phyloP scores from a whole-genome alignment of 1,140 invertebrate genomes.

The Bombus waltoni region DNA sequence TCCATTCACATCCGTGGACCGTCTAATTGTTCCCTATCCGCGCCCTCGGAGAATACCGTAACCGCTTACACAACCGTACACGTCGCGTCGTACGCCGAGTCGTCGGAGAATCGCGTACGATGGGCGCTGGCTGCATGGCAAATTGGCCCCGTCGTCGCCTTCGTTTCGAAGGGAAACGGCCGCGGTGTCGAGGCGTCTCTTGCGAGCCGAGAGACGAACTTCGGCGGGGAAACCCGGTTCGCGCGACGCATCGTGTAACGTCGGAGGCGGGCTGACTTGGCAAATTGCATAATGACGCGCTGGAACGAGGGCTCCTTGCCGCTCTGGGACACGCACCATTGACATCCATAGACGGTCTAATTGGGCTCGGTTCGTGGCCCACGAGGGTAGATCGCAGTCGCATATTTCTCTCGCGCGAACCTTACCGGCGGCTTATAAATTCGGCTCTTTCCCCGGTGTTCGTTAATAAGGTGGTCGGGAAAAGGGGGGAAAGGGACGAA shows the following conservation, averaged over 20 bases:
- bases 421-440: slow-evolving; percentile 36
- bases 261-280: neutral
- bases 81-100: neutral
- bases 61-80: slow-evolving; percentile 8
- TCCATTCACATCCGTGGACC: slow-evolving; percentile 62
- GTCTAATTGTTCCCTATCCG: slow-evolving; percentile 64
- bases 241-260: neutral
- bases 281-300: slow-evolving; percentile 45
- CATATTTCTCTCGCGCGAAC: neutral
- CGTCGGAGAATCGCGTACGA: neutral
- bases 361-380: slow-evolving; percentile 55
- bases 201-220: neutral
- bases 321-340: slow-evolving; percentile 31
- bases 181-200: too few relatives aligned
- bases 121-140: neutral
- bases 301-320: slow-evolving; percentile 5
- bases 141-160: neutral
- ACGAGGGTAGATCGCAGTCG: neutral
- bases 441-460: slow-evolving; percentile 8
- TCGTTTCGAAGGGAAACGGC: neutral
- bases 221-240: too few relatives aligned
- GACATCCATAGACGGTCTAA: slow-evolving; percentile 60
- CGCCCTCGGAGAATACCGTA: slow-evolving; percentile 45
- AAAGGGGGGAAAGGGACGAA: neutral
- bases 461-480: neutral